Evolutionary conservation across 2,113 vertebrate genomes (phyloP).

Genomic region (Rynchops niger): DNA sequence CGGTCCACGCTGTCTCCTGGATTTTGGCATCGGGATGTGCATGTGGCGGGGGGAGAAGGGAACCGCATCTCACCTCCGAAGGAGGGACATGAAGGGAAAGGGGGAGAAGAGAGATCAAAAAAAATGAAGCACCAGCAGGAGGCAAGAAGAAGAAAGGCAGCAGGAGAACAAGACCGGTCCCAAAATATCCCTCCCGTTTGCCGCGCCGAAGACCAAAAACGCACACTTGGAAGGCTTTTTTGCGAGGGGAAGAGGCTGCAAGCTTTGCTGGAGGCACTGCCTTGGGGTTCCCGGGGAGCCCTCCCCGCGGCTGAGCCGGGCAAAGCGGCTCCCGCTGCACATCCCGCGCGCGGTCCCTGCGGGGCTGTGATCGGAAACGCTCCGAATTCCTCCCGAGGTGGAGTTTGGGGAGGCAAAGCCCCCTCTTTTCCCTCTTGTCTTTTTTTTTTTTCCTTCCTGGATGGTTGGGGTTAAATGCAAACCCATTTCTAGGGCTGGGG

Average conservation of each 20-base stretch:
- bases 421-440: neutral
- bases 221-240: neutral
- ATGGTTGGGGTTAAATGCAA: neutral
- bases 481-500: neutral
- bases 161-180: neutral
- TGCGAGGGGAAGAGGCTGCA: neutral
- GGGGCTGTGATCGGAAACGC: neutral
- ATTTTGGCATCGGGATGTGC: neutral
- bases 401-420: neutral
- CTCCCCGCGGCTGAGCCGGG: neutral
- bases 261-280: neutral
- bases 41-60: neutral
- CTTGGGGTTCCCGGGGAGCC: neutral
- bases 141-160: constrained; percentile 2
- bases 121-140: neutral
- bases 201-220: neutral
- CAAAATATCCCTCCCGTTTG: neutral
- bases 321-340: neutral
- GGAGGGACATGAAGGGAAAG: neutral
- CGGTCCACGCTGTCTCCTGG: neutral
- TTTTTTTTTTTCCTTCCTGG: neutral
- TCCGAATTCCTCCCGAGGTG: neutral
- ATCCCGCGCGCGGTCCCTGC: neutral
- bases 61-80: neutral
- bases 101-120: constrained; percentile 32